Evolutionary conservation across 2,888 invertebrate species (phyloP), one percentile per base, ranked within the genome.

Genomic region (Entomobrya proxima): DNA sequence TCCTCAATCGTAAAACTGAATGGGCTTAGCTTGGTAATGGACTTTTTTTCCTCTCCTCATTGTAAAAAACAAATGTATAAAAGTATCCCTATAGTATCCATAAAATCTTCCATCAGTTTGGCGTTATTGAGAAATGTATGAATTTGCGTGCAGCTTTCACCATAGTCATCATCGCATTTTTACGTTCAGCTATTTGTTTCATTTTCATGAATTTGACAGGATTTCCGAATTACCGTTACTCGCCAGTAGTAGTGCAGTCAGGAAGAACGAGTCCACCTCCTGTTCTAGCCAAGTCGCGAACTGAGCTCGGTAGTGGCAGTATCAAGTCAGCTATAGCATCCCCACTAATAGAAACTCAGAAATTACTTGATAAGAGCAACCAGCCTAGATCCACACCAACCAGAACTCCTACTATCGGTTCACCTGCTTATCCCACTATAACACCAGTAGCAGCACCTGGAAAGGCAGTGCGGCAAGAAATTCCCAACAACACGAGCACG

Each of bases 211-310:
- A 35, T 67, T 55, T 40, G 76, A 44, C 77, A 83, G 83, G 77
- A 83, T 83, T 55, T 77, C 83, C 76, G 77, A 83, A 83, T 83
- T 83, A 83, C 77, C 76, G 77, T 52, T 83, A 83, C 58, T 77
- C 83, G 72, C 32, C 82, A 32, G 74, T 75, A 55, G 77, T 35
- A 32, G 50, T 40, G 52, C 67, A 67, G 35, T 40, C 64, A 11
- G 74, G 61, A 21, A 76, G 75, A 55, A 74, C 82, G n/a, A 76
- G 77, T 69, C 83, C 83, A 74, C 83, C 83, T 69, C 82, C 82
- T 15, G 75, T 75, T 21, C 32, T 64, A 11, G 40, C 32, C 61
- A 83, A 83, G 24, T 21, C 50, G 52, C 67, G 77, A 69, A 67
- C 67, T n/a, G 77, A 76, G 55, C 58, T 44, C 3, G 83, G 83